Evolutionary conservation across 2,113 vertebrate genomes (phyloP), one percentile per base, ranked within the genome.

Genomic region (Enhydra lutris): DNA sequence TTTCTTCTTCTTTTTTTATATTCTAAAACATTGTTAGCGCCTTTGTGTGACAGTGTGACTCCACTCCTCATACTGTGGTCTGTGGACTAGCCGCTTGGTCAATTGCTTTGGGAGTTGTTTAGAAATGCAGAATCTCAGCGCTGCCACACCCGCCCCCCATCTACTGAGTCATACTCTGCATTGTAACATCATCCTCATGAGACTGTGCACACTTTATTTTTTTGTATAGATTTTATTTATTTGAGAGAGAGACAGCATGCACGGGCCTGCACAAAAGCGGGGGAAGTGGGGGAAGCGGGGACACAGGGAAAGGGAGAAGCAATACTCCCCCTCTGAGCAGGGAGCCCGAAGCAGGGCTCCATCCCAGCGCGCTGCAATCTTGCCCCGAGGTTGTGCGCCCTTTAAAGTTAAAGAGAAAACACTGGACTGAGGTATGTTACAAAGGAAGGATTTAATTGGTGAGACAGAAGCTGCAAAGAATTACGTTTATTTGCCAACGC

Each of bases 401-500:
- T 61, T 76, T 63, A 57, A 80, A 47, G 29, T 85, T n/a, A 89
- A 78, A 24, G 24, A 69, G 91, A 15, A 42, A 73, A 4, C 31
- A 73, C 20, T 74, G 59, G 24, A 61, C 47, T 21, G 36, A 18
- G 50, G 6, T 50, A 15, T 59, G n/a, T 83, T 93, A 85, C 73
- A 93, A 95, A 78, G 73, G 23, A 93, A 80, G 45, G 34, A 89
- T 89, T 80, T 97, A 61, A 79, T 93, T 95, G 59, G 63, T 82
- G 31, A 97, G 47, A 42, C 65, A 93, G 59, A 76, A 73, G 18
- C 26, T 80, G 55, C 26, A 89, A 96, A 73, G 18, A 65, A 42
- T 52, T 91, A 57, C 39, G 63, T 78, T 82, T 39, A 71, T 42
- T 63, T 84, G 52, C 63, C 73, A 57, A 59, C 18, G 31, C 42